Evolutionary conservation across 2,113 vertebrate genomes (phyloP).

Genomic region (Excalfactoria chinensis): DNA sequence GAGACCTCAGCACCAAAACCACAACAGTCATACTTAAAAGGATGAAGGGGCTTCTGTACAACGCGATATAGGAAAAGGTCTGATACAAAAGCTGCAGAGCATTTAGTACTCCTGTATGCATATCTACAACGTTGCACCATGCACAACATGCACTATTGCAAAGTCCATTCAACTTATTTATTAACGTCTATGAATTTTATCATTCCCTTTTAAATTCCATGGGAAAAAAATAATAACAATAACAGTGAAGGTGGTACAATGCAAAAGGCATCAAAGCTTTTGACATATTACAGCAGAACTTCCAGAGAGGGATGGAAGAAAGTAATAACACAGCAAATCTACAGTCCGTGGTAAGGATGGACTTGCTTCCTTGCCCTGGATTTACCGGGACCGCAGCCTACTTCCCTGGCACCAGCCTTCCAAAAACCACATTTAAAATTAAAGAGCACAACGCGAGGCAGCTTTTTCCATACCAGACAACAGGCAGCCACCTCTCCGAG

Average conservation of each 20-base stretch:
- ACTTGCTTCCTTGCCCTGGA: background rate
- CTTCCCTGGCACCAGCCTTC: background rate
- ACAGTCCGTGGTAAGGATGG: background rate
- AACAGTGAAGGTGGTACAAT: background rate
- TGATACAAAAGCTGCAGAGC: conserved; percentile 23
- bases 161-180: conserved; percentile 70
- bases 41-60: conserved; percentile 35
- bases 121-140: conserved; percentile 30
- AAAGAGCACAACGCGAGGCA: background rate
- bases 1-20: conserved; percentile 36
- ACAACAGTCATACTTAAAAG: conserved; percentile 47
- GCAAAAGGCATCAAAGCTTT: conserved; percentile 23
- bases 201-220: background rate
- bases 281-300: background rate
- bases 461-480: background rate
- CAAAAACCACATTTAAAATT: background rate
- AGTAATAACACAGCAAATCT: background rate
- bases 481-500: background rate
- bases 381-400: background rate
- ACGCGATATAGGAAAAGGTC: conserved; percentile 14
- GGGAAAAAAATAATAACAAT: background rate
- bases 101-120: conserved; percentile 1
- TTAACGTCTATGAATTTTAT: background rate
- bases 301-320: background rate
- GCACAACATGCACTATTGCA: conserved; percentile 58